Evolutionary conservation across 2,888 invertebrate species (phyloP).

Genomic region (Tachina fera): DNA sequence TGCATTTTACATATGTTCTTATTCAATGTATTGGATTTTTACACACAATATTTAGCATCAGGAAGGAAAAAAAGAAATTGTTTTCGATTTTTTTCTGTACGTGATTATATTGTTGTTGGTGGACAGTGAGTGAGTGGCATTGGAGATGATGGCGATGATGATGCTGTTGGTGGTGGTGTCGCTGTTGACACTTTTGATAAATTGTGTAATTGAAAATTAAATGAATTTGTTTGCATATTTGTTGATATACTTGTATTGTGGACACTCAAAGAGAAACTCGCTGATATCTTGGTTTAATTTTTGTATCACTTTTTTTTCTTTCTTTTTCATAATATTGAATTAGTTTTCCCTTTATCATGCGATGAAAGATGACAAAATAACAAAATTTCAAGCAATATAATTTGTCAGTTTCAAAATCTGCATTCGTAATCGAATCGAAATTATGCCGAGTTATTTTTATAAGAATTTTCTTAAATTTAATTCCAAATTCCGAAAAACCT

Average conservation of each 20-base stretch:
- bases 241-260: conserved; percentile 15
- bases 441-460: not conserved
- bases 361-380: not conserved
- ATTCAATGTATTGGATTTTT: conserved; percentile 8
- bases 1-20: conserved; percentile 1
- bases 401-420: not conserved
- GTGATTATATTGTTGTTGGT: conserved; percentile 15
- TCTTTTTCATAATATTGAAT: conserved; percentile 41
- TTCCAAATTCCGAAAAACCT: too few species aligned
- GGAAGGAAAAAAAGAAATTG: not conserved
- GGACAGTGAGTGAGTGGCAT: not conserved
- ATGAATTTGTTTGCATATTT: conserved; percentile 64
- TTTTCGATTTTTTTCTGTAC: conserved; percentile 18
- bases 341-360: conserved; percentile 15
- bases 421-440: not conserved
- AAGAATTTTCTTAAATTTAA: too few species aligned
- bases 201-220: conserved; percentile 66
- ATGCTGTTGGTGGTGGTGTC: not conserved
- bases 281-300: not conserved
- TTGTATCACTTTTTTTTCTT: not conserved
- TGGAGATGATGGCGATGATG: conserved; percentile 4
- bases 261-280: not conserved
- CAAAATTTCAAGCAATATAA: not conserved
- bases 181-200: conserved; percentile 66
- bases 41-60: not conserved